Base-by-base conservation (phyloP, 2,113 vertebrate species). In the Xiphophorus hellerii region DNA sequence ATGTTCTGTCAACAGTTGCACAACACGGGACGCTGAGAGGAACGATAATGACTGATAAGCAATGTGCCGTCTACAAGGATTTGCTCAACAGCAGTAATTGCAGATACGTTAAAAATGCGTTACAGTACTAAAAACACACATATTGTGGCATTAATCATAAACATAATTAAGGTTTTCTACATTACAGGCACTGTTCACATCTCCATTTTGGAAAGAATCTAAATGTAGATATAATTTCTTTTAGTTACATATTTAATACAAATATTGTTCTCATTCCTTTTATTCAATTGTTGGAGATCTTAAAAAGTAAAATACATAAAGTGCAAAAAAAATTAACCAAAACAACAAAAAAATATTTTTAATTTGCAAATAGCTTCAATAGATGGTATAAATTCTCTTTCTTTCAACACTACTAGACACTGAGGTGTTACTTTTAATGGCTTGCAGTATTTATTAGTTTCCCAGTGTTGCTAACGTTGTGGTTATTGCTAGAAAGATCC, bases 371-470 rank as follows among this genome's bases (percentile, higher is more conserved):
- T 15, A 14, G 39, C 14, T 42, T 58, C 9, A 25, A 58, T 25
- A 25, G 22, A 58, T 6, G 1, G 51, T 11, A 58, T 2, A 8
- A 58, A n/a, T 58, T 25, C 22, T 22, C 25, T 58, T 33, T 30
- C 30, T 76, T 80, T 29, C 83, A 80, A 30, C 39, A 77, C 12
- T 39, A n/a, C 35, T 48, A 64, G 54, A 66, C 15, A 30, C 17
- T 83, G 84, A 72, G 29, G 68, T 63, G 81, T 89, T 22, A 66
- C 12, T 22, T 65, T 73, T 14, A 79, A 75, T 76, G 71, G 83
- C 72, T 71, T 69, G 29, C 4, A 9, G 66, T 61, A 62, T 33
- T 74, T 66, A 66, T 69, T n/a, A 64, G 1, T 79, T 82, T 0
- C 64, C 60, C 25, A 67, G 0, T 61, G 5, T 62, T 67, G 3